A percentile compares a stretch with the other conserved stretches of the same genome.
Conservation (phyloP, 1,140 invertebrate species). For the Magallana angulata region DNA sequence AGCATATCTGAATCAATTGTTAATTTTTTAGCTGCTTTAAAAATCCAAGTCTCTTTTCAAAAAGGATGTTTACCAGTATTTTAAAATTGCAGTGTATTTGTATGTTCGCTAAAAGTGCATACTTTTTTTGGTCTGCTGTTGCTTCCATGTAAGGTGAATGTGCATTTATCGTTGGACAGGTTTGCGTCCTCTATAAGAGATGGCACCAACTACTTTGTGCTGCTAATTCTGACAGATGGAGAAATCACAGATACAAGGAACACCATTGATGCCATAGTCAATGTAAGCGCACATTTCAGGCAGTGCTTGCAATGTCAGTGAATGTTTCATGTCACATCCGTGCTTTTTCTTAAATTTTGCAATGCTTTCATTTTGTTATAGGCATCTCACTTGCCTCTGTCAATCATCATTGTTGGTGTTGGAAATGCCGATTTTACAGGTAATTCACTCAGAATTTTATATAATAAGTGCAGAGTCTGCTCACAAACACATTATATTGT, state of each 20-base stretch:
- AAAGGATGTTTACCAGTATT: too few relatives aligned
- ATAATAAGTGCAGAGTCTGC: too few relatives aligned
- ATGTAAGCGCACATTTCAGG: conserved; percentile 61
- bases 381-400: conserved; percentile 69
- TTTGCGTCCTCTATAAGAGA: conserved; percentile 59
- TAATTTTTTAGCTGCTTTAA: too few relatives aligned
- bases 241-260: conserved; percentile 84
- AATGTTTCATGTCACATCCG: too few relatives aligned
- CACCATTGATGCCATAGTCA: conserved; percentile 82
- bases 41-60: too few relatives aligned
- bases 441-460: conserved; percentile 29
- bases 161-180: conserved; percentile 27
- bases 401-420: conserved; percentile 74
- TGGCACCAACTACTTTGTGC: conserved; percentile 83
- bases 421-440: conserved; percentile 70
- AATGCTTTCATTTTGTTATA: conserved; percentile 46
- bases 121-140: too few relatives aligned
- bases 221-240: conserved; percentile 85
- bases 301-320: too few relatives aligned
- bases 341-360: background rate
- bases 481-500: too few relatives aligned
- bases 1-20: too few relatives aligned
- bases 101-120: too few relatives aligned
- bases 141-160: too few relatives aligned
- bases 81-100: too few relatives aligned